A percentile compares a stretch with the other conserved stretches of the same genome.
Evolutionary conservation across 2,888 invertebrate species (phyloP).

Genomic region (Drosophila anomelani): DNA sequence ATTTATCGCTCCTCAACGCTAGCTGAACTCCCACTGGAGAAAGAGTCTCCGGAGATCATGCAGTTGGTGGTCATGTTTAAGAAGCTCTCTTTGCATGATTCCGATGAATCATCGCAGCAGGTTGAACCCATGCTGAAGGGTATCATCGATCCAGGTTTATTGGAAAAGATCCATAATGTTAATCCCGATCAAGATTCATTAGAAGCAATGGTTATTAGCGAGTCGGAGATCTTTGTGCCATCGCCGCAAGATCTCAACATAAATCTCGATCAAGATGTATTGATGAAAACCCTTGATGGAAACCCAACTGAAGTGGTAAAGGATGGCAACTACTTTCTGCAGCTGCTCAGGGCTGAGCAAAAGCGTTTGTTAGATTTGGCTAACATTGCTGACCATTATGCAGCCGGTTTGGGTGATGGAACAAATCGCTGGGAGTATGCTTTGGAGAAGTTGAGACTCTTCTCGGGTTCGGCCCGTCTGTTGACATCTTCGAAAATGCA

Average conservation of each 20-base stretch:
- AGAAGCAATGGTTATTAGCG: background rate
- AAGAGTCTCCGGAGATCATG: background rate
- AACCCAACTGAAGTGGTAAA: background rate
- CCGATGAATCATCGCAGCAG: background rate
- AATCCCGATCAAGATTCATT: too few species aligned
- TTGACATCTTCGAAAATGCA: background rate
- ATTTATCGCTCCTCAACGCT: fast-evolving
- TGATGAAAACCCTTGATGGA: background rate
- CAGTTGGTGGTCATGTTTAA: background rate
- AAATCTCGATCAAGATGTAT: background rate
- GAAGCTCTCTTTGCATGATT: background rate
- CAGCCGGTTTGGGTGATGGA: background rate
- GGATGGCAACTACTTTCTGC: background rate
- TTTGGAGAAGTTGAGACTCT: fast-evolving
- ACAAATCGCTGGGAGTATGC: background rate
- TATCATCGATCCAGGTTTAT: too few species aligned
- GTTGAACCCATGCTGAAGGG: background rate
- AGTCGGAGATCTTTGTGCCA: too few species aligned
- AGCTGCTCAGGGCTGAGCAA: background rate
- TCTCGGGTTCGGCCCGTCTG: background rate
- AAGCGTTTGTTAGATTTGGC: background rate
- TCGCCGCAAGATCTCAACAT: too few species aligned
- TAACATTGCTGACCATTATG: background rate
- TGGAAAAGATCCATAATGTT: too few species aligned
- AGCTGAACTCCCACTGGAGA: background rate